phyloP scores from a whole-genome alignment of 2,797 vertebrate genomes.

The Loriculus beryllinus region DNA sequence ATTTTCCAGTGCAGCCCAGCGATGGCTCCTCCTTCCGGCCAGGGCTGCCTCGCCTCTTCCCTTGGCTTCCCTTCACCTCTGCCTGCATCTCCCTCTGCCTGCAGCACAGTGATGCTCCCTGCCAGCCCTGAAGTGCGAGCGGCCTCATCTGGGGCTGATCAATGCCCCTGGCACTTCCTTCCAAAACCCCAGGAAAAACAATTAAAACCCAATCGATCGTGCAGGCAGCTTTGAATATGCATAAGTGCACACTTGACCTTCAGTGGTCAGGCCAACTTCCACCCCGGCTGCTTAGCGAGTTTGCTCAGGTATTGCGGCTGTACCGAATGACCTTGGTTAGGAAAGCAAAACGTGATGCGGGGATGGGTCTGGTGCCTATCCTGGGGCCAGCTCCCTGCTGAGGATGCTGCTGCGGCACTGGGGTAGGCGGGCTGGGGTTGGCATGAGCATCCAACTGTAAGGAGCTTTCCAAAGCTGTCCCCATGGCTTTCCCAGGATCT shows the following conservation, averaged over 20 bases:
- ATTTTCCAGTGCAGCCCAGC: constrained; percentile 42
- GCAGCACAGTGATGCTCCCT: constrained; percentile 32
- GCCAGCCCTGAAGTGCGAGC: constrained; percentile 74
- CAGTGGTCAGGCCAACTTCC: constrained; percentile 85
- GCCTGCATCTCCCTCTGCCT: not conserved
- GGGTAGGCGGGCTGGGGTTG: not conserved
- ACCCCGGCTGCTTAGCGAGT: constrained; percentile 61
- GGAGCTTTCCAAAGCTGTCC: not conserved
- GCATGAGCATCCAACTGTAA: not conserved
- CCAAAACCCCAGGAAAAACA: constrained; percentile 98
- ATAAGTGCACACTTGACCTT: constrained; percentile 99
- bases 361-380: not conserved
- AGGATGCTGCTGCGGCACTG: not conserved
- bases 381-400: not conserved
- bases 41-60: constrained; percentile 46
- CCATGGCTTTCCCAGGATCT: not conserved
- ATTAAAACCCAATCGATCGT: constrained; percentile 98
- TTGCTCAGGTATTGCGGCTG: constrained; percentile 65
- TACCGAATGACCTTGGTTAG: constrained; percentile 64
- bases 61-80: constrained; percentile 7
- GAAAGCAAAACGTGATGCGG: not conserved
- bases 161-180: constrained; percentile 97
- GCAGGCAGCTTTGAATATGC: constrained; percentile 97
- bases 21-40: constrained; percentile 40
- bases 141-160: constrained; percentile 88